Base-by-base conservation (phyloP, 2,888 invertebrate genomes). In the Andrena fulva region DNA sequence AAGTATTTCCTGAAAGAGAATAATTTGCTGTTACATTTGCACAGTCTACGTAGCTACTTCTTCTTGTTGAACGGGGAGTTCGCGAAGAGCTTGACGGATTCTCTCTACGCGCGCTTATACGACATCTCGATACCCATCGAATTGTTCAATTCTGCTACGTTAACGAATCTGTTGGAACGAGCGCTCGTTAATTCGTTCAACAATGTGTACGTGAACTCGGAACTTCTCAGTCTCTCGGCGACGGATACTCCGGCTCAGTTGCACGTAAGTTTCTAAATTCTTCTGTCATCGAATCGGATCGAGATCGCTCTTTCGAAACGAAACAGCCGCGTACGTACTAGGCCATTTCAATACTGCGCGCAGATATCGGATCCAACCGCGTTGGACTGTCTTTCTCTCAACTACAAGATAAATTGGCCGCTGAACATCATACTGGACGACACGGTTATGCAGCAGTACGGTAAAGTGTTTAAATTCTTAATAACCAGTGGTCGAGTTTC, bases 31-130 rank as follows among this genome's bases (percentile, higher is more conserved):
- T 95, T 96, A 27, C 97, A 97, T 93, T 94, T 97, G 85, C 95
- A 95, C 62, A 96, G 96, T 92, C 93, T 97, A n/a, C 95, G 97
- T 63, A 96, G 97, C 91, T 97, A 96, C 89, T 97, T 96, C 92
- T 97, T 97, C 89, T 92, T 97, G 31, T 95, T 97, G 95, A 97
- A 97, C 87, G 97, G 97, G 0, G 97, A 97, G 93, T 97, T 97
- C 92, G 96, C 96, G 0, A 95, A 95, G 48, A 96, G 96, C 85
- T 96, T 97, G 20, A 97, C 97, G 50, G 95, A 96, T 68, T 96
- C 96, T 84, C 93, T 97, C 77, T 97, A 97, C 85, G 94, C 95
- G 0, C 96, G 96, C 82, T 92, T 97, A 69, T 96, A 96, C 73
- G 95, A 95, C n/a, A 96, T 96, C 0, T 93, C 96, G 35, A 95